Conservation (phyloP, 1,140 invertebrate genomes). For the Zaprionus taronus region DNA sequence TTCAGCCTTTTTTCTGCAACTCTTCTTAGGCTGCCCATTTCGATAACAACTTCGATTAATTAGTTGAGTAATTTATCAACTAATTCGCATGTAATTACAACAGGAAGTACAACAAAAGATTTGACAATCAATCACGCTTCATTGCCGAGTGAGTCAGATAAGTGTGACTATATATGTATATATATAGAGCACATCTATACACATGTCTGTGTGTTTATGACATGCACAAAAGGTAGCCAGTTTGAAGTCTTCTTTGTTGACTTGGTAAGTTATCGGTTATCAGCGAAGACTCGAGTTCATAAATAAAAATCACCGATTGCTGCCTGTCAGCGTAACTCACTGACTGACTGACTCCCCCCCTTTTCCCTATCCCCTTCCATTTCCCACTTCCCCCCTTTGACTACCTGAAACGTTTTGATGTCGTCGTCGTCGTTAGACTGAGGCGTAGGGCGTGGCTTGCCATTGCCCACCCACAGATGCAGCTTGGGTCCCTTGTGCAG, state of each 20-base stretch:
- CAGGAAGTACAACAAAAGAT: slow-evolving; percentile 1
- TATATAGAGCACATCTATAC: background rate
- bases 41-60: background rate
- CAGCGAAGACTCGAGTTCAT: background rate
- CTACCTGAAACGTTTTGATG: slow-evolving; percentile 66
- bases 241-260: background rate
- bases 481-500: slow-evolving; percentile 73
- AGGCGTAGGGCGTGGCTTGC: slow-evolving; percentile 31
- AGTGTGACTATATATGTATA: slow-evolving; percentile 4
- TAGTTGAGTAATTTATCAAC: background rate
- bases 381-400: background rate
- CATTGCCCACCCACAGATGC: slow-evolving; percentile 58
- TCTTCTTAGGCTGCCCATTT: background rate
- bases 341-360: slow-evolving; percentile 1
- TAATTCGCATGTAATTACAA: slow-evolving; percentile 6
- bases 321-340: slow-evolving; percentile 3
- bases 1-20: background rate
- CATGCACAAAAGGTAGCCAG: slow-evolving; percentile 1
- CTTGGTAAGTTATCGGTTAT: slow-evolving; percentile 11
- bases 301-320: slow-evolving; percentile 2
- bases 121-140: background rate
- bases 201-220: background rate
- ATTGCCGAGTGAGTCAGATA: slow-evolving; percentile 1
- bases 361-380: background rate
- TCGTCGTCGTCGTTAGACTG: slow-evolving; percentile 57